These are phyloP conservation scores for Nyctibius grandis DNA, from an alignment of 2,797 vertebrate species.

Conservation along the genomic window DNA sequence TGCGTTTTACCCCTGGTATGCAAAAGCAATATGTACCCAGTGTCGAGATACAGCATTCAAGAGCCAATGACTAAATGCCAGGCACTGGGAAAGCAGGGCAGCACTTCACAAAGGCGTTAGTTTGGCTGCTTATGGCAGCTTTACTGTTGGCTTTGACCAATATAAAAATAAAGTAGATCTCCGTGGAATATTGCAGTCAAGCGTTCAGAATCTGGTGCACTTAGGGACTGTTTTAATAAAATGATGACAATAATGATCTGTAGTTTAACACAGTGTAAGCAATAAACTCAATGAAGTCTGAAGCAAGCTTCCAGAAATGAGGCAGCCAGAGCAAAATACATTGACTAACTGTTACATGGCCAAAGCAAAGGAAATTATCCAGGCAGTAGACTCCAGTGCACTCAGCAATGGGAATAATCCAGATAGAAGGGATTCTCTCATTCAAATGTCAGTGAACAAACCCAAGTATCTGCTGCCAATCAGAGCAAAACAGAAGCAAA, in stretches of 20 bases:
- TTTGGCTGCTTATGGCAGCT: neutral
- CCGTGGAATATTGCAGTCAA: neutral
- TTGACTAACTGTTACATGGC: neutral
- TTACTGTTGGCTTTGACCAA: constrained; percentile 17
- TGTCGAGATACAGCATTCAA: neutral
- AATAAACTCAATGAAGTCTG: constrained; percentile 55
- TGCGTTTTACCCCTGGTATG: neutral
- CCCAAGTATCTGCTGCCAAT: neutral
- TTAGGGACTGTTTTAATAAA: constrained; percentile 52
- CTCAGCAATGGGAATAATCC: neutral
- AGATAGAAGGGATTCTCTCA: neutral
- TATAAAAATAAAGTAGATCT: constrained; percentile 26
- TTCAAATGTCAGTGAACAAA: neutral
- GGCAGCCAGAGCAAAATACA: neutral
- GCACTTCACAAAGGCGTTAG: neutral
- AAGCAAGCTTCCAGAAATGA: constrained; percentile 44
- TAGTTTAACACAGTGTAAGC: constrained; percentile 21
- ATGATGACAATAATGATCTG: constrained; percentile 20
- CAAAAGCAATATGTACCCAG: neutral
- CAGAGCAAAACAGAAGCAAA: neutral
- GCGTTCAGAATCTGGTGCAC: neutral
- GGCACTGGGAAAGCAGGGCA: neutral
- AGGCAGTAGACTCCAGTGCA: neutral
- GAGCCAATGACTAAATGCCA: neutral
- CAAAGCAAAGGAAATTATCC: neutral